phyloP scores from a whole-genome alignment of 2,888 invertebrate genomes.

The Actias luna region DNA sequence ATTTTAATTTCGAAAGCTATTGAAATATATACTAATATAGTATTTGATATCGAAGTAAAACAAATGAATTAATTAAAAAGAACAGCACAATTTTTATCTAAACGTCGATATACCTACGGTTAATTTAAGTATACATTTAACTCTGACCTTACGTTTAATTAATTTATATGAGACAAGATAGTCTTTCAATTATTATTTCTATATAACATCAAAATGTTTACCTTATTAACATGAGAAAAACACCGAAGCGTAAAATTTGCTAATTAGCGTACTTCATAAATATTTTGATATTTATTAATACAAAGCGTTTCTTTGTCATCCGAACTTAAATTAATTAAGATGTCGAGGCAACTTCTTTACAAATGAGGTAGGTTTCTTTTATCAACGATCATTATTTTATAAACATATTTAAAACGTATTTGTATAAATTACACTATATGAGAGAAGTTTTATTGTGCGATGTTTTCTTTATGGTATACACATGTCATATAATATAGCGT shows the following conservation, averaged over 20 bases:
- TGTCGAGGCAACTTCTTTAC: constrained; percentile 10
- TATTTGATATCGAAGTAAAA: too few relatives aligned
- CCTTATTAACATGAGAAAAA: constrained; percentile 10
- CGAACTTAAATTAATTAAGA: constrained; percentile 11
- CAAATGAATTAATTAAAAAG: too few relatives aligned
- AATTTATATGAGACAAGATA: not conserved
- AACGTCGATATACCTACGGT: not conserved
- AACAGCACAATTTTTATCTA: too few relatives aligned
- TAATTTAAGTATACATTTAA: not conserved
- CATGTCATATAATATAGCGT: not conserved
- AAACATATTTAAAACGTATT: not conserved
- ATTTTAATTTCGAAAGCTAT: too few relatives aligned
- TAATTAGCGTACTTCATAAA: constrained; percentile 52
- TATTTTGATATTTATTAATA: constrained; percentile 42
- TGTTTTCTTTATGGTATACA: not conserved
- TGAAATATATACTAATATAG: too few relatives aligned
- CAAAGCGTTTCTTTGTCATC: constrained; percentile 35
- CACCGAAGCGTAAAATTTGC: constrained; percentile 28
- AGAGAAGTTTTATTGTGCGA: not conserved
- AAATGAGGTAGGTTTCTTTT: constrained; percentile 17
- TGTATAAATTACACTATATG: not conserved
- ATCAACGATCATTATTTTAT: not conserved
- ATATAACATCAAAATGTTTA: not conserved
- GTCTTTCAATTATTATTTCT: not conserved
- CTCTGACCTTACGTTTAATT: not conserved